Base-by-base conservation (phyloP, 2,888 invertebrate genomes). In the Yponomeuta malinellus region DNA sequence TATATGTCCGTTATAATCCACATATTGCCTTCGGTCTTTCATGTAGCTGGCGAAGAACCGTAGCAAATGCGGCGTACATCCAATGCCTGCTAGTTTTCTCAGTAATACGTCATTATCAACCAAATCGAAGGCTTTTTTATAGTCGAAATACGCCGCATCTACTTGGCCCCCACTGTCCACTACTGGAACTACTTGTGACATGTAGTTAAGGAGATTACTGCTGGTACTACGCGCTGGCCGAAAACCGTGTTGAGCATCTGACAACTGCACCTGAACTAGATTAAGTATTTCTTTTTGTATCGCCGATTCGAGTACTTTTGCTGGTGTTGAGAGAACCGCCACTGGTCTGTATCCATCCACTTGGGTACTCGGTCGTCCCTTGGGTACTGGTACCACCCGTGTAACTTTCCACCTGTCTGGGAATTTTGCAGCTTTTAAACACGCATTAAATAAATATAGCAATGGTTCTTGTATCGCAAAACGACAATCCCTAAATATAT, bases 81-180 rank as follows among this genome's bases (percentile, higher is more conserved):
- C 72, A 12, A 70, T 33, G 6, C 33, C 23, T 10, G 70, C 67
- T 9, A 72, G 67, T 48, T 70, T 72, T 23, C 10, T 63, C 23
- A 71, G 29, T 15, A 71, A 43, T 37, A 71, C 63, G 69, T 71
- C 70, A 29, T 71, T 71, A 63, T 71, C 71, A 2, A 71, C 71
- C 10, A 31, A 43, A 37, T 71, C 66, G 48, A 71, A 71, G 5
- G 71, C 71, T 48, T 69, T 71, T 23, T 37, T 23, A 48, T 48
- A 71, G 59, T 71, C 71, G 33, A 71, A 71, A 37, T 71, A 71
- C 5, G 69, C 65, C 2, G 52, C 71, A 65, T 71, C 69, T n/a
- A 71, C 71, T 33, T 71, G 69, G 3, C 64, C n/a, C 10, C 71
- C 71, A 8, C 43, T 23, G 33, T 69, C 69, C 15, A 71, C 12